Evolutionary conservation across 2,113 vertebrate species (phyloP).

Genomic region (Blennius ocellaris): DNA sequence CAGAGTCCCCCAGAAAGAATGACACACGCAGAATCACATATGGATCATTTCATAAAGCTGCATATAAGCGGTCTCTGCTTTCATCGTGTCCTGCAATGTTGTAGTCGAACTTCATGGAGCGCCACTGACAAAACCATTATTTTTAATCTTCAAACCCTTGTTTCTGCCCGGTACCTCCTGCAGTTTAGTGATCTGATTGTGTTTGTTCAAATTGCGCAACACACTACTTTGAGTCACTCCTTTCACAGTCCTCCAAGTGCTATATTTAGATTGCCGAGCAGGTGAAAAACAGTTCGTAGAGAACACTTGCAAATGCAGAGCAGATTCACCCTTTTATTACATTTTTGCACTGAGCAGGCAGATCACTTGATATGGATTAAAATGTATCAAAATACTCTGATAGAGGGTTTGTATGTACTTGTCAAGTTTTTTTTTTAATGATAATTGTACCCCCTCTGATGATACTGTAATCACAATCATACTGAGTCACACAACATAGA

Average conservation of each 20-base stretch:
- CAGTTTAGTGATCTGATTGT: conserved; percentile 16
- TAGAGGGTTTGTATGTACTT: too few relatives aligned
- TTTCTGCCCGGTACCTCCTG: not conserved
- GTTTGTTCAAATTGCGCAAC: conserved; percentile 44
- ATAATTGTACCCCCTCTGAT: too few relatives aligned
- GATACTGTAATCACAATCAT: not conserved
- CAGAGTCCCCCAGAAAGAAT: not conserved
- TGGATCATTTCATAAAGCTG: not conserved
- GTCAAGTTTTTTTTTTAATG: not conserved
- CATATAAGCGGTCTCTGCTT: not conserved
- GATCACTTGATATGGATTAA: conserved; percentile 10
- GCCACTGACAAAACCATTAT: not conserved
- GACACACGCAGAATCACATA: not conserved
- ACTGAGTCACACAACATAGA: not conserved
- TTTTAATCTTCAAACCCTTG: not conserved
- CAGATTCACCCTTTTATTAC: not conserved
- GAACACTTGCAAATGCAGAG: conserved; percentile 45
- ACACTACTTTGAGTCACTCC: conserved; percentile 58
- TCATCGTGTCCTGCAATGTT: not conserved
- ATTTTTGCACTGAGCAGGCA: conserved; percentile 26
- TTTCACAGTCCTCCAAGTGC: conserved; percentile 29
- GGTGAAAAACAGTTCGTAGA: conserved; percentile 28
- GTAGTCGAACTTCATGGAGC: not conserved
- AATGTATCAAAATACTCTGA: conserved; percentile 9
- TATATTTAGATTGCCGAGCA: conserved; percentile 58